Conservation (phyloP, 2,888 invertebrate species). For the Tanypteryx hageni region DNA sequence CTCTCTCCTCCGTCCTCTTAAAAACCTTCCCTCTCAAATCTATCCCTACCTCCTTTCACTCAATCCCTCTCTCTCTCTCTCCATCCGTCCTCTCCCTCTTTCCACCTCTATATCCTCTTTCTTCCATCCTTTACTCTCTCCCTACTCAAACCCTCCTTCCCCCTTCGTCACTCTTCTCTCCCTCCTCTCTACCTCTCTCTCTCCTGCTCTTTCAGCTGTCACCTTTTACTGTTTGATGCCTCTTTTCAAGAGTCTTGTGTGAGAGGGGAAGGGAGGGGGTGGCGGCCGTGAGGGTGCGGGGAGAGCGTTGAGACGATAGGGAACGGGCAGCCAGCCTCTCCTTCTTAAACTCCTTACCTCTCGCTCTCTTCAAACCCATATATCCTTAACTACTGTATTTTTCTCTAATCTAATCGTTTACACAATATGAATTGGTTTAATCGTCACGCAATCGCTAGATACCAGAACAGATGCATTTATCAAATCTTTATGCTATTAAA, state of each 20-base stretch:
- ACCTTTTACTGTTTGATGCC: constrained; percentile 15
- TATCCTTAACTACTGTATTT: not conserved
- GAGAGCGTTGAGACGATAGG: not conserved
- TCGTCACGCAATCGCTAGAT: no score
- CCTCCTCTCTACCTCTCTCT: not conserved
- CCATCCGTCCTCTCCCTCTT: not conserved
- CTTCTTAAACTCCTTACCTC: not conserved
- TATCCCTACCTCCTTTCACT: not conserved
- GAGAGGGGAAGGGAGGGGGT: not conserved
- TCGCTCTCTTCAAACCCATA: not conserved
- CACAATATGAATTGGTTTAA: no score
- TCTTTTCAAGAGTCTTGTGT: constrained; percentile 2
- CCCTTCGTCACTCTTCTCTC: constrained; percentile 9
- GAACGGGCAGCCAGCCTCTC: not conserved
- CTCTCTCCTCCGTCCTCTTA: not conserved
- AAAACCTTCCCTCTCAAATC: not conserved
- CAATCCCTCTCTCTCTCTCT: not conserved
- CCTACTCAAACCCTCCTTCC: not conserved
- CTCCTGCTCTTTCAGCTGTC: constrained; percentile 24
- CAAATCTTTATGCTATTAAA: no score
- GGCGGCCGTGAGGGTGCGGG: not conserved
- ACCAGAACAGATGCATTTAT: no score
- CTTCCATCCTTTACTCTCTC: not conserved
- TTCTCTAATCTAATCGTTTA: no score
- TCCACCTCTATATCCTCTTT: not conserved